A percentile compares a stretch with the other conserved stretches of the same genome.
phyloP scores from a whole-genome alignment of 2,888 invertebrate species.

The Neoascia interrupta region DNA sequence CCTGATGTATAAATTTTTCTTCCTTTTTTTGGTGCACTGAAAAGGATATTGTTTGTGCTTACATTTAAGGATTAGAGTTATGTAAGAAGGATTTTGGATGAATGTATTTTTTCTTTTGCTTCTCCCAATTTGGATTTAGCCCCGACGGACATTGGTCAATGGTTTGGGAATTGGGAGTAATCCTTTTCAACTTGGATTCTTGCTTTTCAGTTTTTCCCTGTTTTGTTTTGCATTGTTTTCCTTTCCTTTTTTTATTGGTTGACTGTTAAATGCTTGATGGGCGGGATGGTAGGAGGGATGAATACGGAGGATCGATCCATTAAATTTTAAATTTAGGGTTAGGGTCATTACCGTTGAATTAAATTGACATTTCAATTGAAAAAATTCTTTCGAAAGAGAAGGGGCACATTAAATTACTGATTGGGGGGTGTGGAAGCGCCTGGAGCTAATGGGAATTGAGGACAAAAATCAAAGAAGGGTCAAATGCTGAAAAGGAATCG shows the following conservation, averaged over 20 bases:
- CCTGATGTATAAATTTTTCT: conserved; percentile 4
- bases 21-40: conserved; percentile 3
- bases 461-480: no score
- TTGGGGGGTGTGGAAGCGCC: no score
- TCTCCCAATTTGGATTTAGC: background rate
- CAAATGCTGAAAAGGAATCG: no score
- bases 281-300: background rate
- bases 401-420: no score
- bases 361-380: conserved; percentile 58
- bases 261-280: background rate
- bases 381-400: background rate
- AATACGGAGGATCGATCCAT: conserved; percentile 43
- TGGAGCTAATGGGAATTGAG: no score
- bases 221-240: conserved; percentile 21
- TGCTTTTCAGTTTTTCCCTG: conserved; percentile 16
- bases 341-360: conserved; percentile 61
- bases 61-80: conserved; percentile 56
- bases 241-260: conserved; percentile 15
- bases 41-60: conserved; percentile 43
- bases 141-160: conserved; percentile 49
- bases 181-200: conserved; percentile 15
- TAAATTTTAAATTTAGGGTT: conserved; percentile 61
- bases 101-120: conserved; percentile 7
- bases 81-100: conserved; percentile 29
- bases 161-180: conserved; percentile 1